Conservation (phyloP, 2,113 vertebrate species). For the Sylvilagus bachmani region DNA sequence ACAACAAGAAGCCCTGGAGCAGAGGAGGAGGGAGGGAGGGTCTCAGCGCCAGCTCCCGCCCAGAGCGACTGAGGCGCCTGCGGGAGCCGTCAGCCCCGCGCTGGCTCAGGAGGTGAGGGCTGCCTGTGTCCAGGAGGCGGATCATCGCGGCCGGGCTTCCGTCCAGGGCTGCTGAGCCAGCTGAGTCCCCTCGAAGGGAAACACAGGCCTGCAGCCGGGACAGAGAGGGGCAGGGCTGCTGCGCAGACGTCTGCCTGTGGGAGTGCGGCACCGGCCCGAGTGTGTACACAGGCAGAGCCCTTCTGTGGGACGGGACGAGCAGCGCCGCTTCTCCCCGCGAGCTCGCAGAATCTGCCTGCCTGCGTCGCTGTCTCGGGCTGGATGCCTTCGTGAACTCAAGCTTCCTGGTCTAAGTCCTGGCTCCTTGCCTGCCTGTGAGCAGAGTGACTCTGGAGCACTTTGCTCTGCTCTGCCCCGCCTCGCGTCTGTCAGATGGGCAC, state of each 20-base stretch:
- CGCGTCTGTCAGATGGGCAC: background rate
- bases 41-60: fast-evolving
- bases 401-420: background rate
- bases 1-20: fast-evolving
- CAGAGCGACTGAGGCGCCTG: fast-evolving
- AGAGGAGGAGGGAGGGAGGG: fast-evolving
- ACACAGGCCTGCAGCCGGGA: constrained; percentile 66
- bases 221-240: background rate
- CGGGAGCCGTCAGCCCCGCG: fast-evolving
- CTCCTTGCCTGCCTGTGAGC: too few species aligned
- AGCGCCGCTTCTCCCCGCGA: too few species aligned
- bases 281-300: too few species aligned
- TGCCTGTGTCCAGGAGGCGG: background rate
- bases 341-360: too few species aligned
- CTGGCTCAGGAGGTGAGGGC: background rate
- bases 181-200: constrained; percentile 62
- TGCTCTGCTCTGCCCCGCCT: fast-evolving
- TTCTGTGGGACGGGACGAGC: too few species aligned
- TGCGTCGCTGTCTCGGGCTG: background rate
- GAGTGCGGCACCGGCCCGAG: too few species aligned
- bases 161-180: constrained; percentile 71
- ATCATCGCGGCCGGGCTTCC: constrained; percentile 27
- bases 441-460: too few species aligned
- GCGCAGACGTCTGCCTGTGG: too few species aligned
- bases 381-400: background rate